Evolutionary conservation across 2,113 vertebrate species (phyloP).

Genomic region (Mesocricetus auratus): DNA sequence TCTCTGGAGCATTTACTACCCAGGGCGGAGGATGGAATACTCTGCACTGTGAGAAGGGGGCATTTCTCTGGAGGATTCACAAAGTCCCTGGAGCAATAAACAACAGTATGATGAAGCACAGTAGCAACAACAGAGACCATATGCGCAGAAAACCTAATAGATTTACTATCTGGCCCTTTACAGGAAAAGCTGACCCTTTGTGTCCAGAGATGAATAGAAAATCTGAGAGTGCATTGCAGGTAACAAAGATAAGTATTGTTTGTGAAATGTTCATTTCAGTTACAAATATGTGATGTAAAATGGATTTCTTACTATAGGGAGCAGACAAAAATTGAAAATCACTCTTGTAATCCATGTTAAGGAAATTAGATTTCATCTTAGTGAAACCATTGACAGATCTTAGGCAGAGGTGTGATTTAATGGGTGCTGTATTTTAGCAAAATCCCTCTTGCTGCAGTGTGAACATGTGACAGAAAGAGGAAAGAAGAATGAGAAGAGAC

Average conservation of each 20-base stretch:
- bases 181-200: background rate
- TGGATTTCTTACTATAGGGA: conserved; percentile 35
- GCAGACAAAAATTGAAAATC: conserved; percentile 39
- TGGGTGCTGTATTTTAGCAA: conserved; percentile 23
- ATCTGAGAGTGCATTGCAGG: background rate
- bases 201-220: conserved; percentile 53
- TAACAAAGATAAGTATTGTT: conserved; percentile 53
- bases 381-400: conserved; percentile 38
- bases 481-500: background rate
- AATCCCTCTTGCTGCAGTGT: conserved; percentile 1
- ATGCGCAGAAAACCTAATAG: conserved; percentile 29
- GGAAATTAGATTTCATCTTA: conserved; percentile 61
- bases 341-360: conserved; percentile 44
- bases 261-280: conserved; percentile 58
- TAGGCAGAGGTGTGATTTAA: conserved; percentile 56
- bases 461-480: conserved; percentile 29
- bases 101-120: conserved; percentile 4
- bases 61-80: background rate
- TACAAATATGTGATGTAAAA: conserved; percentile 45
- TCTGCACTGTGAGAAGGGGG: background rate
- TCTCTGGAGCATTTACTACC: conserved; percentile 5
- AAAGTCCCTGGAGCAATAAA: background rate
- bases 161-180: conserved; percentile 48
- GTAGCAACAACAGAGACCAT: background rate
- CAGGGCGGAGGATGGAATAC: background rate